These are phyloP conservation scores for Cichlasoma orientale DNA, from an alignment of 2,797 vertebrate genomes.

Conservation along the genomic window DNA sequence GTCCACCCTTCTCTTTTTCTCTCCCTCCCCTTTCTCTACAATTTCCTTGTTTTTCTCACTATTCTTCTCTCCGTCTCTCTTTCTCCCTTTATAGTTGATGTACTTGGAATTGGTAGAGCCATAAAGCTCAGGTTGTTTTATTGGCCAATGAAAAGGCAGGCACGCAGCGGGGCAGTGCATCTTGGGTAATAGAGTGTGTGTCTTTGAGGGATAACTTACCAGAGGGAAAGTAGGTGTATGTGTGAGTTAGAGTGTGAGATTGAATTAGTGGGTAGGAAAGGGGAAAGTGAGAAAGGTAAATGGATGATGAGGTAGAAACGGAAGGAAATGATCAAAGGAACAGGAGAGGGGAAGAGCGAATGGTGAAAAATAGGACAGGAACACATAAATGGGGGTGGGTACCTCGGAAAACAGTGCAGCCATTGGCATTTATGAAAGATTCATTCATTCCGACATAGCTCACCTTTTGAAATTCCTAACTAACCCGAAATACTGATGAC, in stretches of 20 bases:
- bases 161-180: constrained; percentile 59
- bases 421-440: background rate
- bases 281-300: background rate
- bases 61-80: background rate
- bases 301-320: background rate
- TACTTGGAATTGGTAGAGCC: constrained; percentile 60
- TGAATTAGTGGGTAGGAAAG: constrained; percentile 28
- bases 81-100: constrained; percentile 55
- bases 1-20: constrained; percentile 1
- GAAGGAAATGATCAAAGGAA: background rate
- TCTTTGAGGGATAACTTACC: constrained; percentile 58
- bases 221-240: constrained; percentile 21
- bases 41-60: constrained; percentile 10
- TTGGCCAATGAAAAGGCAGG: constrained; percentile 75
- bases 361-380: background rate
- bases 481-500: background rate
- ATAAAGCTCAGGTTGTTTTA: constrained; percentile 77
- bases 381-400: background rate
- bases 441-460: background rate
- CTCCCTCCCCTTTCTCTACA: background rate
- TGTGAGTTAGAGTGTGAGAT: constrained; percentile 24
- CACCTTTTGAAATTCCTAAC: background rate
- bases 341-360: background rate
- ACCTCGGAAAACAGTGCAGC: background rate
- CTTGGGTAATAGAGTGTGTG: constrained; percentile 72